Conservation (phyloP, 1,140 invertebrate species). For the Zaprionus lachaisei region DNA sequence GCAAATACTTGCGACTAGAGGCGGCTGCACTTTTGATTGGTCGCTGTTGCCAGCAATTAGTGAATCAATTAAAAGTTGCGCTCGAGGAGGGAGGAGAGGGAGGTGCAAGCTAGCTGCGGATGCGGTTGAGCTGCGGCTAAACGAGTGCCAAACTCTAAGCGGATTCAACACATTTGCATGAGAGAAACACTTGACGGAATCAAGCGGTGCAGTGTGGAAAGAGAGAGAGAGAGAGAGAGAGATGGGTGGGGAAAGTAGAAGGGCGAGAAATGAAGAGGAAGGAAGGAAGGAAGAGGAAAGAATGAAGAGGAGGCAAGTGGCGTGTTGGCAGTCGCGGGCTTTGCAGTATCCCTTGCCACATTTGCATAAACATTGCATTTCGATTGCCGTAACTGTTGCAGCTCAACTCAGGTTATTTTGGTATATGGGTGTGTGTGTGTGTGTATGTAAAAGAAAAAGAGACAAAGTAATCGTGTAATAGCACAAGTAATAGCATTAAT, state of each 20-base stretch:
- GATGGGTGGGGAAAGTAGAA: not conserved
- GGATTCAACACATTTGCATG: constrained; percentile 4
- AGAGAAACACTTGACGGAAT: not conserved
- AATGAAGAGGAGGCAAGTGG: not conserved
- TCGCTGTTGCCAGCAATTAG: constrained; percentile 44
- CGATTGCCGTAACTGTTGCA: constrained; percentile 39
- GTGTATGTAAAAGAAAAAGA: constrained; percentile 38
- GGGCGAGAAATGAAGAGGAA: not conserved
- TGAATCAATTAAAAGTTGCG: constrained; percentile 52
- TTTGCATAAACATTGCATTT: constrained; percentile 7
- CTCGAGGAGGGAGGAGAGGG: not conserved
- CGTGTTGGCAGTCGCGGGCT: not conserved
- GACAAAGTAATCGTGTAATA: constrained; percentile 49
- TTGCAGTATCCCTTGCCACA: not conserved
- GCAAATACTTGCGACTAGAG: constrained; percentile 17
- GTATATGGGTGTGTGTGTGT: constrained; percentile 10
- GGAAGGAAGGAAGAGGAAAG: not conserved
- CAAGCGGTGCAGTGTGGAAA: not conserved
- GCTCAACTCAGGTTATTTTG: constrained; percentile 25
- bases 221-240: no score
- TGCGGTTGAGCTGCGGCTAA: not conserved
- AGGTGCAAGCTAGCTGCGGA: not conserved
- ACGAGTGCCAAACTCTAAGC: constrained; percentile 2
- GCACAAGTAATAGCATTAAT: constrained; percentile 1
- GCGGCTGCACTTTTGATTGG: constrained; percentile 35